A percentile compares a stretch with the other conserved stretches of the same genome.
phyloP scores from a whole-genome alignment of 2,113 vertebrate species.

The Crotophaga sulcirostris region DNA sequence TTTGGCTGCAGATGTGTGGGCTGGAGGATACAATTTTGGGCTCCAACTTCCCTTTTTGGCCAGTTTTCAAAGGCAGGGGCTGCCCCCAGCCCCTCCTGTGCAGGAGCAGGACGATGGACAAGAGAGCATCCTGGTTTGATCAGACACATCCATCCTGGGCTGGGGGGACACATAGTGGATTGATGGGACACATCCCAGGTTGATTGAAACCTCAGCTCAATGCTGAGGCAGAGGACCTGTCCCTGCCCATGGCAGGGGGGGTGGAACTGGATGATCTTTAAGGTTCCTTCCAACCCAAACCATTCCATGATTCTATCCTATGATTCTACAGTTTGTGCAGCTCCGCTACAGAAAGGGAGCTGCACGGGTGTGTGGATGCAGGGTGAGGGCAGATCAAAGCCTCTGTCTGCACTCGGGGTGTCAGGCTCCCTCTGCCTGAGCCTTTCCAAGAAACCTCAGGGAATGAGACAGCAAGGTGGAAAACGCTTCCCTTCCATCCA shows the following conservation, averaged over 20 bases:
- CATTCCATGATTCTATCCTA: too few relatives aligned
- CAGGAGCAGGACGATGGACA: fast-evolving
- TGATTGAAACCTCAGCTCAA: background rate
- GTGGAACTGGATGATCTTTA: too few relatives aligned
- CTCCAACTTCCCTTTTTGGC: fast-evolving
- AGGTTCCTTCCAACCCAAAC: too few relatives aligned
- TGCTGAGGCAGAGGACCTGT: background rate
- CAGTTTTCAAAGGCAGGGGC: background rate
- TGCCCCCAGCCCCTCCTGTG: background rate
- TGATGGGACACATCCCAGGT: background rate
- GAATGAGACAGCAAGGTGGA: background rate
- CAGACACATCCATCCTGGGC: too few relatives aligned
- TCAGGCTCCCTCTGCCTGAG: fast-evolving
- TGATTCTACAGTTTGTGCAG: background rate
- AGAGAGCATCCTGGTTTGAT: background rate
- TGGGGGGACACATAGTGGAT: too few relatives aligned
- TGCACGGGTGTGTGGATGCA: fast-evolving
- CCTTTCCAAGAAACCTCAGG: background rate
- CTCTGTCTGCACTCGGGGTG: fast-evolving
- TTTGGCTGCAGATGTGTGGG: too few relatives aligned
- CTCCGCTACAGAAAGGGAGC: background rate
- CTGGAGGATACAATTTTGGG: background rate
- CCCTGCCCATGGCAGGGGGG: too few relatives aligned
- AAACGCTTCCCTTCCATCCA: background rate
- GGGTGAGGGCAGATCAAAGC: background rate